phyloP scores from a whole-genome alignment of 2,113 vertebrate genomes.

The Cyanoderma ruficeps region DNA sequence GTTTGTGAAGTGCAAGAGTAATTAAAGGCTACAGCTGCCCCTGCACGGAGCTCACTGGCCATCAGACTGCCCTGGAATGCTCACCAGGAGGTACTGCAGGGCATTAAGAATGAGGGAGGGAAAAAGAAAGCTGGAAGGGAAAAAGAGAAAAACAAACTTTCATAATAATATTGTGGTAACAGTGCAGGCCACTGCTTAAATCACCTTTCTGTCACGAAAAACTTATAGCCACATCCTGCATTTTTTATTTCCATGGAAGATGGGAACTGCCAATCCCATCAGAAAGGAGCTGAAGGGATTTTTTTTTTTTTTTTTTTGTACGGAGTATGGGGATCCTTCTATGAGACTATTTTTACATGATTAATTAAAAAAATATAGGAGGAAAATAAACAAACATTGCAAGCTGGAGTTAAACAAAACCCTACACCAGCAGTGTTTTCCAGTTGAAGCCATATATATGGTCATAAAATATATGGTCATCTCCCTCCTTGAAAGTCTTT shows the following conservation, averaged over 20 bases:
- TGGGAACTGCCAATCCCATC: background rate
- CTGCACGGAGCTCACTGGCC: accelerated
- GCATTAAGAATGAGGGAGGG: background rate
- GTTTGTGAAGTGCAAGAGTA: background rate
- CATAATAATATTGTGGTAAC: background rate
- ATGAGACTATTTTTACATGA: background rate
- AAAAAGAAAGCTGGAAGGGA: background rate
- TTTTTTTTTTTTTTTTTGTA: background rate
- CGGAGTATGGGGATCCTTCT: background rate
- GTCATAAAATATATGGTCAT: background rate
- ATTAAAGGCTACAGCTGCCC: background rate
- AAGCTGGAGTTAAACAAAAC: background rate
- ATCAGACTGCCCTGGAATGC: background rate
- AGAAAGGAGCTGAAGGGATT: background rate
- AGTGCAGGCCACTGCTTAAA: background rate
- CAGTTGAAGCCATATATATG: background rate
- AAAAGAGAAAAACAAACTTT: background rate
- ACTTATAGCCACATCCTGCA: background rate
- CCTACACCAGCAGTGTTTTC: background rate
- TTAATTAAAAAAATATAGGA: background rate
- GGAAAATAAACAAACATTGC: background rate
- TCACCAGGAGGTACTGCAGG: background rate
- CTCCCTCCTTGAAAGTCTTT: background rate
- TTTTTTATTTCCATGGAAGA: background rate
- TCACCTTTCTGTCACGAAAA: background rate